A percentile compares a stretch with the other conserved stretches of the same genome.
These are phyloP conservation scores for Calameuta idolon DNA, from an alignment of 2,888 invertebrate species.

Conservation along the genomic window DNA sequence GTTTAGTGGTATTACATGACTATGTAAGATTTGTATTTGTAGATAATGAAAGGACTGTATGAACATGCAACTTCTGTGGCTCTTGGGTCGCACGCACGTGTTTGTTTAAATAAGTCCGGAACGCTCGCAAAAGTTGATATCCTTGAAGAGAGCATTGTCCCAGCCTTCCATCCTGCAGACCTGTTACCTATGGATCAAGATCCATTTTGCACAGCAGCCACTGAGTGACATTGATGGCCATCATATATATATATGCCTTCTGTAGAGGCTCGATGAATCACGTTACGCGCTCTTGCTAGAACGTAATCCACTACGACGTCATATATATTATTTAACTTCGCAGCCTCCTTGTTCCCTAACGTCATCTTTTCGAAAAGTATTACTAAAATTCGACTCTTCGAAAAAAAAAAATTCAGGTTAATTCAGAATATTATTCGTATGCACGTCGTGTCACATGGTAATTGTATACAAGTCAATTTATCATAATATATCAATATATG, in stretches of 20 bases:
- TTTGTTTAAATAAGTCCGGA: slow-evolving; percentile 4
- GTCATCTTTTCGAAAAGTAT: neutral
- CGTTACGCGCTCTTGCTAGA: neutral
- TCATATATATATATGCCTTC: slow-evolving; percentile 1
- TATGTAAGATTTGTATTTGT: neutral
- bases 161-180: slow-evolving; percentile 8
- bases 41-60: neutral
- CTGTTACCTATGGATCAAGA: slow-evolving; percentile 1
- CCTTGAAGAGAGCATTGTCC: slow-evolving; percentile 63
- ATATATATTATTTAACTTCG: neutral
- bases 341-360: neutral
- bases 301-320: neutral
- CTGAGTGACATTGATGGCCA: neutral
- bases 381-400: too few species aligned
- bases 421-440: neutral
- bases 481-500: neutral
- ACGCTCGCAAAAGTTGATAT: slow-evolving; percentile 46
- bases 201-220: slow-evolving; percentile 6
- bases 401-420: neutral
- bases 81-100: neutral
- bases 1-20: neutral
- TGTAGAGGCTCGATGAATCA: neutral
- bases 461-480: neutral
- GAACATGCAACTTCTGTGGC: neutral
- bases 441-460: neutral